Evolutionary conservation across 2,113 vertebrate species (phyloP).

Genomic region (Mobula birostris): DNA sequence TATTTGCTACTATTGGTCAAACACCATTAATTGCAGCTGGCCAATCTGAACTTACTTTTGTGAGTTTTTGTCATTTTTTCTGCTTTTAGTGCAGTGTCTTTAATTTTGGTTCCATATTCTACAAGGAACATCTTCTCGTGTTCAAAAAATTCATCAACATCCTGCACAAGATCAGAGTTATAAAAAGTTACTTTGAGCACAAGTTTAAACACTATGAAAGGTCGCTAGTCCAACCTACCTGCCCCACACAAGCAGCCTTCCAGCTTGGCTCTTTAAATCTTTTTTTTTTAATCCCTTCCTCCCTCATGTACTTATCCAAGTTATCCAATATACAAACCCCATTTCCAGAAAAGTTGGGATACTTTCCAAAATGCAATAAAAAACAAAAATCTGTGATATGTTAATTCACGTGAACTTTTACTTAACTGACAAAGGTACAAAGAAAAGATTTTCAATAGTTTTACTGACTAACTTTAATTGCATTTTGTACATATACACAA

Average conservation of each 20-base stretch:
- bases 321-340: too few species aligned
- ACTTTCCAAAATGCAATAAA: too few species aligned
- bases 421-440: too few species aligned
- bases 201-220: background rate
- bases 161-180: slow-evolving; percentile 55
- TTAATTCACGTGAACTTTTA: too few species aligned
- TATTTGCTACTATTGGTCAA: background rate
- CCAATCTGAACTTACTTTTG: slow-evolving; percentile 68
- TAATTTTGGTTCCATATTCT: slow-evolving; percentile 87
- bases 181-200: background rate
- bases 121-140: slow-evolving; percentile 93
- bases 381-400: too few species aligned
- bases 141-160: slow-evolving; percentile 95
- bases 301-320: too few species aligned
- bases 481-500: too few species aligned
- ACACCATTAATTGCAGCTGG: background rate
- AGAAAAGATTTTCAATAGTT: too few species aligned
- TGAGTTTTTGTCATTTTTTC: slow-evolving; percentile 93
- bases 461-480: too few species aligned
- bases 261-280: background rate
- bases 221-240: background rate
- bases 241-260: background rate
- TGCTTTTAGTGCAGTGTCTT: slow-evolving; percentile 85
- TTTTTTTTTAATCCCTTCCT: background rate
- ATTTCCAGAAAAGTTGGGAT: too few species aligned